Evolutionary conservation across 2,113 vertebrate genomes (phyloP), one percentile per base, ranked within the genome.

Genomic region (Maccullochella peelii): DNA sequence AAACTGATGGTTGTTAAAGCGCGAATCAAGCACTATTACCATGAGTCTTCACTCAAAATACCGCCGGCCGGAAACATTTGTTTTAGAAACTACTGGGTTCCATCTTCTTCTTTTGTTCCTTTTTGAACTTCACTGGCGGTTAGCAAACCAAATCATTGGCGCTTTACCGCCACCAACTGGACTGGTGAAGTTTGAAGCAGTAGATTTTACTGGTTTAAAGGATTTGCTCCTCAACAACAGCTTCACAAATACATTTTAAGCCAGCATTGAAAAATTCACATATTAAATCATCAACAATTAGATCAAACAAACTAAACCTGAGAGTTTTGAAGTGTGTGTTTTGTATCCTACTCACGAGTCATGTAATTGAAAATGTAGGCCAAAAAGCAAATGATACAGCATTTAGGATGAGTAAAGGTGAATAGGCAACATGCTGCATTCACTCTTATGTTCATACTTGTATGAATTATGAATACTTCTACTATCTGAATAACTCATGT

Each of bases 31-130:
- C 4, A 1, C 49, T 67, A 72, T 21, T 0, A 42, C 20, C 62
- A 18, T 1, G 6, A 7, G 84, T 82, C 65, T 87, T 49, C 27
- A 6, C 23, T 58, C 63, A 87, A 90, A 94, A 93, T 63, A 91
- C 1, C 16, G 16, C 44, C 91, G 87, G 12, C 18, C 21, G 49
- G 90, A 92, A 93, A 91, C 85, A 82, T 59, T 75, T 57, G 10
- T 68, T 74, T 44, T 36, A 12, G 30, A 49, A 78, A 76, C 15
- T 38, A 49, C 21, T 23, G 2, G 16, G 69, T 84, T 92, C 86
- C 88, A 1, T 1, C n/a, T 23, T 25, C 15, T 44, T 47, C 8
- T 54, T 71, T 49, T 30, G 8, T 68, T 85, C 76, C 3, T 52
- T 42, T 11, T 15, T 11, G n/a, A n/a, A n/a, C 1, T 2, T 65